These are phyloP conservation scores for Camponotus pennsylvanicus DNA, from an alignment of 1,140 invertebrate genomes.

Conservation along the genomic window DNA sequence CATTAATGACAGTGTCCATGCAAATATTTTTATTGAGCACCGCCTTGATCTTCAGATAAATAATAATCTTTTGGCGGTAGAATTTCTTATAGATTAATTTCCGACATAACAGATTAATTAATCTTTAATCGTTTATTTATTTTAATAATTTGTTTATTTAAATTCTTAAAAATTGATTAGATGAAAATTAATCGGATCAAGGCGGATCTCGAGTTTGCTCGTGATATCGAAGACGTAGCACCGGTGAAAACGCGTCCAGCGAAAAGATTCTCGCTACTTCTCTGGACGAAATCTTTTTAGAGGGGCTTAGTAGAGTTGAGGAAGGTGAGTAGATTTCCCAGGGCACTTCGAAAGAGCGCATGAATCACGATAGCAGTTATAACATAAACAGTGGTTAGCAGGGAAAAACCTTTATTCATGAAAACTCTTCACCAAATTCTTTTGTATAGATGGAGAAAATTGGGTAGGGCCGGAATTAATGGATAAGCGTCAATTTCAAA, in stretches of 20 bases:
- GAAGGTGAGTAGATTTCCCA: conserved; percentile 62
- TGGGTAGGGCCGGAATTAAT: conserved; percentile 72
- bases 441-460: conserved; percentile 72
- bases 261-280: conserved; percentile 40
- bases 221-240: neutral
- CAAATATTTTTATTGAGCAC: neutral
- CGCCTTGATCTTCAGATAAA: neutral
- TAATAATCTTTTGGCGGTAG: neutral
- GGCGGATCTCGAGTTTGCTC: neutral
- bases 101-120: too few species aligned
- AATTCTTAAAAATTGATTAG: neutral
- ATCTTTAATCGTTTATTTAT: too few species aligned
- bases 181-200: neutral
- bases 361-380: neutral
- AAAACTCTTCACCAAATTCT: conserved; percentile 55
- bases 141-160: neutral
- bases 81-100: neutral
- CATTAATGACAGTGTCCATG: neutral
- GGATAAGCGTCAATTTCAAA: conserved; percentile 81
- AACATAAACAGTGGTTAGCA: conserved; percentile 37
- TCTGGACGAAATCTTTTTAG: conserved; percentile 37
- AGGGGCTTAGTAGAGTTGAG: conserved; percentile 11
- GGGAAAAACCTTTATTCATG: conserved; percentile 10
- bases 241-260: neutral
- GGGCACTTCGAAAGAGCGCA: neutral